Base-by-base conservation (phyloP, 2,888 invertebrate genomes). In the Thymelicus acteon region DNA sequence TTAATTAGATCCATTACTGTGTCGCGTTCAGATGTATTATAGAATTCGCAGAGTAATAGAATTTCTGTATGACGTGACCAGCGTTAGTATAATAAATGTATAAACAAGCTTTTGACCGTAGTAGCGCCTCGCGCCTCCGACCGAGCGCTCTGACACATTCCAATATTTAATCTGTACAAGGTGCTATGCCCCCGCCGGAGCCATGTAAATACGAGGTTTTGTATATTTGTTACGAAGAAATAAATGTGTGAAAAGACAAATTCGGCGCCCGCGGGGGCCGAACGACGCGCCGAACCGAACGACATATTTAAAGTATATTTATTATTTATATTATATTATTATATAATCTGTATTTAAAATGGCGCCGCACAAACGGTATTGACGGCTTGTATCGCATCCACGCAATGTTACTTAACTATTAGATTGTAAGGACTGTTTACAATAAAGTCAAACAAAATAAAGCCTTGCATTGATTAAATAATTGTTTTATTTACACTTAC, bases 341-440 rank as follows among this genome's bases (percentile, higher is more conserved):
- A 81, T 84, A 80, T 83, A 80, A 79, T 77, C 79, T 80, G 77
- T 84, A 84, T 82, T 82, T 78, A 80, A 79, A 61, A 81, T 78
- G 79, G 78, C 82, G 85, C 85, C 83, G 83, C 85, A 83, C 84
- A 81, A 83, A 82, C 74, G 72, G 73, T 77, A 78, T 75, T 76
- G 79, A 79, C 81, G 83, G 85, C 84, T 85, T 80, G 82, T 84
- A 83, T 79, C 82, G 89, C 89, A 90, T 86, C 82, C 87, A 87
- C 86, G 91, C 92, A 90, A 87, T 87, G 92, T 92, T 93, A 93
- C 93, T 93, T 93, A 92, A 92, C 84, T 87, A 84, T 85, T 90
- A 92, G 89, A 78, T 84, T 78, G 79, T 91, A 91, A 91, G 91
- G 83, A 89, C 86, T 88, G 88, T 91, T 90, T 92, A 89, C 87